Percentiles rank a stretch among this genome's conserved stretches.
Conservation (phyloP, 2,888 invertebrate genomes). For the Stratiomys singularior region DNA sequence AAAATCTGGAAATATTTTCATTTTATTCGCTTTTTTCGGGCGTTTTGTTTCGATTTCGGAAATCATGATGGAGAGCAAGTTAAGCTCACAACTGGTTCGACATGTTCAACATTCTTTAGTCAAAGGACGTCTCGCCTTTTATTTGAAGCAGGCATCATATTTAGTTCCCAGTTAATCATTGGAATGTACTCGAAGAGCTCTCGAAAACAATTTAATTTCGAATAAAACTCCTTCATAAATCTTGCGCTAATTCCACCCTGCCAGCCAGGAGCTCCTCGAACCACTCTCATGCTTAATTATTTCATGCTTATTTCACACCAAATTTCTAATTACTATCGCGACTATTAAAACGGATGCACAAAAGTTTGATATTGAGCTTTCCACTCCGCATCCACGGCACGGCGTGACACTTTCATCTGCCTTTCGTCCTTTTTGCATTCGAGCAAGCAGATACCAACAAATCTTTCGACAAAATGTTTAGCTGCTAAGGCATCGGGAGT, state of each 20-base stretch:
- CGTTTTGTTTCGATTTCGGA: no score
- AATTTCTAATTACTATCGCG: constrained; percentile 35
- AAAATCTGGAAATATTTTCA: no score
- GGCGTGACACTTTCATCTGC: background rate
- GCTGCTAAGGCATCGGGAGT: constrained; percentile 29
- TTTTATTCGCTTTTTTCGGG: no score
- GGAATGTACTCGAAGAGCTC: background rate
- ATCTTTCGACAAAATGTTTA: constrained; percentile 41
- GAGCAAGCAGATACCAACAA: constrained; percentile 17
- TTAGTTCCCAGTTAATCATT: background rate
- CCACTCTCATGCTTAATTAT: constrained; percentile 22
- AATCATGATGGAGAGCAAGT: no score
- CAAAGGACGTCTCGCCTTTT: no score
- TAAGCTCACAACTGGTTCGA: no score
- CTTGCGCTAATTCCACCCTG: background rate
- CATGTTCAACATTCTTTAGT: no score
- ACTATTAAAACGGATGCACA: constrained; percentile 32
- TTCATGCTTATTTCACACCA: constrained; percentile 16
- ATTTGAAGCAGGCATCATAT: background rate
- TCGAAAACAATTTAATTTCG: background rate
- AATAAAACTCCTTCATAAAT: constrained; percentile 2
- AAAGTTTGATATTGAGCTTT: constrained; percentile 19
- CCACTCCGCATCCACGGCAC: background rate
- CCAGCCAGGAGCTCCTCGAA: background rate
- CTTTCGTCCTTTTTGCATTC: background rate